A percentile compares a stretch with the other conserved stretches of the same genome.
These are phyloP conservation scores for Ariolimax columbianus DNA, from an alignment of 2,888 invertebrate genomes.

Conservation along the genomic window DNA sequence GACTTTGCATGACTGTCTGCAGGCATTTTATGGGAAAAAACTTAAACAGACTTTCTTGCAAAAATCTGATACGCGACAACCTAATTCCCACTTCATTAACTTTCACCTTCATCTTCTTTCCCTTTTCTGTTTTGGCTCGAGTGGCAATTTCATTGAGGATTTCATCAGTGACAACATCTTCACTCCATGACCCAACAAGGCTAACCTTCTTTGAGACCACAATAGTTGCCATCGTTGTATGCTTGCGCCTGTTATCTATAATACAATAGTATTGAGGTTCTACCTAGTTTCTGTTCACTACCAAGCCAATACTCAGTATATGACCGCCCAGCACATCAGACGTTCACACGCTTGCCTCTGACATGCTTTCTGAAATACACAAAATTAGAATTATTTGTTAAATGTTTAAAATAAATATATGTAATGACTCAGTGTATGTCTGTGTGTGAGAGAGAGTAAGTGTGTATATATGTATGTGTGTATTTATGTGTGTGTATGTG, in stretches of 20 bases:
- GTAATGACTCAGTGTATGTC: no score
- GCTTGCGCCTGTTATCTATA: background rate
- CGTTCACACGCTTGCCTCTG: background rate
- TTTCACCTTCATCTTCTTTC: conserved; percentile 62
- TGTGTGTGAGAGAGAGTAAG: no score
- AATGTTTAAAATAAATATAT: no score
- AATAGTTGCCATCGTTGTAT: conserved; percentile 40
- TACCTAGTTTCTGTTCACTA: background rate
- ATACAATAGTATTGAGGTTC: background rate
- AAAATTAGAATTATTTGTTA: no score
- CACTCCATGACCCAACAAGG: conserved; percentile 63
- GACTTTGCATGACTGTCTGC: conserved; percentile 63
- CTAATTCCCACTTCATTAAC: conserved; percentile 61
- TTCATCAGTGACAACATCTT: conserved; percentile 61
- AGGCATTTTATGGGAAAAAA: conserved; percentile 58
- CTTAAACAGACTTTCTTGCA: conserved; percentile 52
- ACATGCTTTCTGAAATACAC: background rate
- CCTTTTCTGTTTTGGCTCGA: conserved; percentile 59
- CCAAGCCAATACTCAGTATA: background rate
- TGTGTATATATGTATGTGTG: no score
- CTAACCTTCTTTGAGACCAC: conserved; percentile 58
- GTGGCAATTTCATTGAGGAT: conserved; percentile 59
- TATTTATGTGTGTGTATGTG: no score
- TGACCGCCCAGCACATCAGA: background rate
- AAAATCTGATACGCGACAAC: conserved; percentile 55